A percentile compares a stretch with the other conserved stretches of the same genome.
Evolutionary conservation across 2,113 vertebrate genomes (phyloP).

Genomic region (Petrocephalus microphthalmus): DNA sequence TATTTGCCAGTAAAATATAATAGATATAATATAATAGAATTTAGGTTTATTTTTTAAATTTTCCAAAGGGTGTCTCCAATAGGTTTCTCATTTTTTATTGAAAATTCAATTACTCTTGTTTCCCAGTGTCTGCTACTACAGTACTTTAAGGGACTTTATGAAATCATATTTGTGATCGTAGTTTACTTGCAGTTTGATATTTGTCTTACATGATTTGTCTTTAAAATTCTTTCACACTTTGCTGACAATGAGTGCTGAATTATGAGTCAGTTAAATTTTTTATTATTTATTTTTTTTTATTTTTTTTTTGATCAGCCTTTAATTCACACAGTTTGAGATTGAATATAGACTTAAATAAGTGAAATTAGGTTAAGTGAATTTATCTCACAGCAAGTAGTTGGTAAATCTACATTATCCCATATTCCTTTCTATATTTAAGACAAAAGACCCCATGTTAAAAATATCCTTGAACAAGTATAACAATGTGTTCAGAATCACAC

Average conservation of each 20-base stretch:
- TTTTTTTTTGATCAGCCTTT: not conserved
- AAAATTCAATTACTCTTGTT: not conserved
- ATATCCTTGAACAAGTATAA: slow-evolving; percentile 78
- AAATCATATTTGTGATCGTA: not conserved
- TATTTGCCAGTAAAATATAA: not conserved
- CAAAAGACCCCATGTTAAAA: slow-evolving; percentile 79
- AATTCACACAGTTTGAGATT: not conserved
- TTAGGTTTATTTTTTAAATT: not conserved
- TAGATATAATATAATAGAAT: no score
- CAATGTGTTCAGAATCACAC: slow-evolving; percentile 73
- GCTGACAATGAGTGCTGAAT: not conserved
- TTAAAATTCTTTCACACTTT: not conserved
- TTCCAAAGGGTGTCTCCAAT: not conserved
- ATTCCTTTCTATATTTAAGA: slow-evolving; percentile 56
- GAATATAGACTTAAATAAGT: not conserved
- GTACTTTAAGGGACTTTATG: not conserved
- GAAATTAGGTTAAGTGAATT: not conserved
- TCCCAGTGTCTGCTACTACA: not conserved
- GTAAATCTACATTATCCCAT: not conserved
- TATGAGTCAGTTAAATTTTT: not conserved
- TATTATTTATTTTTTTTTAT: not conserved
- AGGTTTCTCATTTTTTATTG: not conserved
- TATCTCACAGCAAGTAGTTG: not conserved
- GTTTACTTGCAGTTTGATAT: not conserved
- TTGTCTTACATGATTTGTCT: not conserved